Evolutionary conservation across 2,888 invertebrate genomes (phyloP).

Genomic region (Epirrhoe alternata): DNA sequence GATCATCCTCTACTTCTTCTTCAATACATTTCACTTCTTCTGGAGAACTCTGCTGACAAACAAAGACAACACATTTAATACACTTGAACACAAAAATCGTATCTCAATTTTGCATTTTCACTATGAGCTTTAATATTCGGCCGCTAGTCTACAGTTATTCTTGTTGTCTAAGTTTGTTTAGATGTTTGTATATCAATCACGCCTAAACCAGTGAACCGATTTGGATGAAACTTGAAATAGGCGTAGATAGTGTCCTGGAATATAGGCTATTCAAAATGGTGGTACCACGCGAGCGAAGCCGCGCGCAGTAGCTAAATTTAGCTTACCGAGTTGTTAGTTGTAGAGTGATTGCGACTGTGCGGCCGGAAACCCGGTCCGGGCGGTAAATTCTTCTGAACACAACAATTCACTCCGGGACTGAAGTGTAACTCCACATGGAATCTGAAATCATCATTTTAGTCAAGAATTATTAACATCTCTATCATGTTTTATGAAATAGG

Average conservation of each 20-base stretch:
- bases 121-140: too few relatives aligned
- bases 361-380: constrained; percentile 97
- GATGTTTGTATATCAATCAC: too few relatives aligned
- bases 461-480: too few relatives aligned
- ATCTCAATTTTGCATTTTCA: neutral
- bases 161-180: too few relatives aligned
- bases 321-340: constrained; percentile 83
- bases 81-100: neutral
- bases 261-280: too few relatives aligned
- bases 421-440: constrained; percentile 99
- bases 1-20: constrained; percentile 88
- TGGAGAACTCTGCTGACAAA: constrained; percentile 83
- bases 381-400: constrained; percentile 96
- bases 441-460: constrained; percentile 63
- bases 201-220: too few relatives aligned
- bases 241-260: too few relatives aligned
- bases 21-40: constrained; percentile 90
- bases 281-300: too few relatives aligned
- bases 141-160: too few relatives aligned
- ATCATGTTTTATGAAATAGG: too few relatives aligned
- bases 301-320: too few relatives aligned
- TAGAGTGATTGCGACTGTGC: constrained; percentile 94
- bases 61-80: constrained; percentile 2
- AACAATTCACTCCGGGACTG: constrained; percentile 98
- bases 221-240: too few relatives aligned